Percentiles rank a stretch among this genome's conserved stretches.
phyloP scores from a whole-genome alignment of 2,113 vertebrate species.

The Glaucomys volans region DNA sequence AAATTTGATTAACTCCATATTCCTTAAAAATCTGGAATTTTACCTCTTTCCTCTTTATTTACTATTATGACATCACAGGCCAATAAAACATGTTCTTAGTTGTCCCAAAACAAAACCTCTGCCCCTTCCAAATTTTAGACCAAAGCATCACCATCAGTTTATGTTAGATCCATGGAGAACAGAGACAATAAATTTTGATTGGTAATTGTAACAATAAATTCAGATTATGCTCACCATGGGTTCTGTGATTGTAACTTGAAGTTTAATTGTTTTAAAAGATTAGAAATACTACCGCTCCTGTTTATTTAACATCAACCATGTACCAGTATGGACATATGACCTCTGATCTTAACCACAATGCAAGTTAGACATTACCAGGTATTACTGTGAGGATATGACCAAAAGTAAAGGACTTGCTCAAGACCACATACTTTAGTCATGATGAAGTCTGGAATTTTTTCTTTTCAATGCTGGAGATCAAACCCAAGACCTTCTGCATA shows the following conservation, averaged over 20 bases:
- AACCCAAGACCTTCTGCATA: too few species aligned
- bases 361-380: neutral
- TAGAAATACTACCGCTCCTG: neutral
- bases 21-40: constrained; percentile 50
- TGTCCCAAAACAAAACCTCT: neutral
- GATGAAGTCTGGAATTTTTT: neutral
- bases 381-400: neutral
- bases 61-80: neutral
- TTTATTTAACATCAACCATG: neutral
- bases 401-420: neutral
- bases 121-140: neutral
- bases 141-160: neutral
- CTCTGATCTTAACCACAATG: neutral
- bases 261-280: neutral
- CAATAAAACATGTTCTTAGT: constrained; percentile 26
- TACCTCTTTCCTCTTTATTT: constrained; percentile 37
- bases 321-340: neutral
- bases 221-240: neutral
- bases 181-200: constrained; percentile 18
- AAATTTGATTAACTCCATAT: constrained; percentile 50
- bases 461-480: too few species aligned
- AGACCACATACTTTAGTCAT: neutral
- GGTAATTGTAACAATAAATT: constrained; percentile 51
- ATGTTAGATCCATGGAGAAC: neutral
- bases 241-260: neutral